These are phyloP conservation scores for Corythornis leucogaster DNA, from an alignment of 2,797 vertebrate species.

Conservation along the genomic window DNA sequence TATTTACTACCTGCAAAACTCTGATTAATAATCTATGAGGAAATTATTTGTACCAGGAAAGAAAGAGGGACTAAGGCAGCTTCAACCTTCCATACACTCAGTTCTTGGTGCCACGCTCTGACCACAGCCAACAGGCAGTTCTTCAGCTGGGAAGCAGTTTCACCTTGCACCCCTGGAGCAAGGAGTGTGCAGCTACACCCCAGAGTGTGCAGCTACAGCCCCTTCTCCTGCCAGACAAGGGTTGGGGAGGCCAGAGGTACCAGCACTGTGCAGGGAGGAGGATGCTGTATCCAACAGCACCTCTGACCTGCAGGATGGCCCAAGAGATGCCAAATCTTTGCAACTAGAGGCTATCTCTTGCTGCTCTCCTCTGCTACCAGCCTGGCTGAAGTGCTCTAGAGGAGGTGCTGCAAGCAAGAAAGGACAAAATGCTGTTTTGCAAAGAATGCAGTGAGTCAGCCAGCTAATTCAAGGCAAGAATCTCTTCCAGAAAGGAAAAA, in stretches of 20 bases:
- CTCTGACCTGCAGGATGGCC: not conserved
- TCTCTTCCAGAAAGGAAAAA: not conserved
- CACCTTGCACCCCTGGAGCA: not conserved
- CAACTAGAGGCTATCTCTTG: not conserved
- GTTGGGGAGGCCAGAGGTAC: not conserved
- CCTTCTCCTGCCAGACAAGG: not conserved
- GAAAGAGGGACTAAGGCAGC: not conserved
- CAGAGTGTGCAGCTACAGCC: not conserved
- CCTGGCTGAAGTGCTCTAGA: not conserved
- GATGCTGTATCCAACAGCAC: fast-evolving
- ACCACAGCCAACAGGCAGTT: not conserved
- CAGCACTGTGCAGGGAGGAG: not conserved
- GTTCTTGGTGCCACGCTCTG: not conserved
- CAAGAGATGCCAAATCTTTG: not conserved
- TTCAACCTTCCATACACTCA: not conserved
- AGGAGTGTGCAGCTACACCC: too few species aligned
- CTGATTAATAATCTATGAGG: not conserved
- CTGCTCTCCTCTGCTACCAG: not conserved
- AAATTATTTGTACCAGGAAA: not conserved
- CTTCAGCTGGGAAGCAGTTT: not conserved
- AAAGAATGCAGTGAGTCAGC: not conserved
- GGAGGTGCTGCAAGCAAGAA: not conserved
- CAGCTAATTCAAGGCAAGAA: not conserved
- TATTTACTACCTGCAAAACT: not conserved
- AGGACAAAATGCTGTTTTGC: not conserved